Evolutionary conservation across 2,797 vertebrate genomes (phyloP).

Genomic region (Hypotaenidia philippensis): DNA sequence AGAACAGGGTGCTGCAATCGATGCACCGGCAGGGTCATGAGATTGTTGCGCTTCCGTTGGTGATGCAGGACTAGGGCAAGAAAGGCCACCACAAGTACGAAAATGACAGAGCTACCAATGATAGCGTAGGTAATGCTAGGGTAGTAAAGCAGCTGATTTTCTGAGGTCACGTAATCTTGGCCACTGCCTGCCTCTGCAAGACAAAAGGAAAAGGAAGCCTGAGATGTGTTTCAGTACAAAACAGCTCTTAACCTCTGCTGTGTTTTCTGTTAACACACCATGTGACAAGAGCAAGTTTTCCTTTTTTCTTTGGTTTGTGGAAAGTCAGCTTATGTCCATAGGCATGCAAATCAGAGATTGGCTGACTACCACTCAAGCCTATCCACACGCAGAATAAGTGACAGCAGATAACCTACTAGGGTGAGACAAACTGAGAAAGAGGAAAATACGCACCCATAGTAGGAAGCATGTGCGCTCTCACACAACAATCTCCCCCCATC

Average conservation of each 20-base stretch:
- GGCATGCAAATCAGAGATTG: background rate
- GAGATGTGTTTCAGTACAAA: background rate
- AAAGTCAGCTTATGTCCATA: background rate
- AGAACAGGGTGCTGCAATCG: constrained; percentile 92
- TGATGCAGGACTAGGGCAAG: constrained; percentile 94
- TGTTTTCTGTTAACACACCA: background rate
- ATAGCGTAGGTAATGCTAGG: constrained; percentile 96
- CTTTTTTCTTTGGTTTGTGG: background rate
- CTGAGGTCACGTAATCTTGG: constrained; percentile 93
- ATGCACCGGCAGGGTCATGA: constrained; percentile 90
- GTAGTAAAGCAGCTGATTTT: constrained; percentile 93
- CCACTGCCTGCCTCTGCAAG: constrained; percentile 87
- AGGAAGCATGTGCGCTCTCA: background rate
- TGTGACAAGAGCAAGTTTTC: background rate
- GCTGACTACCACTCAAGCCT: background rate
- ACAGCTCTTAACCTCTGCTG: background rate
- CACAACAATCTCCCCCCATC: background rate
- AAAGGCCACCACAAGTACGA: constrained; percentile 93
- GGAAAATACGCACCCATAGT: fast-evolving
- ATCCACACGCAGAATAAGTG: fast-evolving
- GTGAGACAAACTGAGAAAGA: background rate
- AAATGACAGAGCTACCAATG: constrained; percentile 95
- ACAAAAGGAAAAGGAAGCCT: background rate
- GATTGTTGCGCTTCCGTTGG: constrained; percentile 93
- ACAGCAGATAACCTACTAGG: background rate